phyloP scores from a whole-genome alignment of 2,797 vertebrate genomes.

The Cacajao melanocephalus region DNA sequence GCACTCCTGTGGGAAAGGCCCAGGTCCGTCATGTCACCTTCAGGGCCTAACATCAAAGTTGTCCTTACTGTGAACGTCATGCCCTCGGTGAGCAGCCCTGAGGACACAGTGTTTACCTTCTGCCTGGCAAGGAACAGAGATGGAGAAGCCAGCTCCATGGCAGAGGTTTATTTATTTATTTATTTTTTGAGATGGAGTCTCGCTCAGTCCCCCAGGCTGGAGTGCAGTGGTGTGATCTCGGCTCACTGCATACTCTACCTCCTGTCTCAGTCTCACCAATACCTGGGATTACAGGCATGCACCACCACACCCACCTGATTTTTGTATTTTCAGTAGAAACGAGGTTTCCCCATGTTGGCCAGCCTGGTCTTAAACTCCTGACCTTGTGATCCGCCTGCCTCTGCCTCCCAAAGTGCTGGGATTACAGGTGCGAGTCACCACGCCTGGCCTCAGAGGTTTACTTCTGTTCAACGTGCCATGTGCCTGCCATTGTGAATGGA shows the following conservation, averaged over 20 bases:
- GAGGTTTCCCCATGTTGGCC: not conserved
- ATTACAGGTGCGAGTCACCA: not conserved
- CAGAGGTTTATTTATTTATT: not conserved
- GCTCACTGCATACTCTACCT: not conserved
- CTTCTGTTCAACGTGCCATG: rapidly evolving
- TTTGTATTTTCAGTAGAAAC: not conserved
- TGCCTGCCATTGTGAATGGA: rapidly evolving
- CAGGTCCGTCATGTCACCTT: not conserved
- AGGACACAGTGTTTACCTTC: not conserved
- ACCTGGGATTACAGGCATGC: not conserved
- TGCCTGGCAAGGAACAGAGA: not conserved
- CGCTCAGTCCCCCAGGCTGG: not conserved
- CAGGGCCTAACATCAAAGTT: not conserved
- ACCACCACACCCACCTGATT: not conserved
- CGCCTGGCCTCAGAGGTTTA: rapidly evolving
- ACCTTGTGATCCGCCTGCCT: not conserved
- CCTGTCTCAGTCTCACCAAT: not conserved
- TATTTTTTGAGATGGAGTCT: not conserved
- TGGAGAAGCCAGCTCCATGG: too few relatives aligned
- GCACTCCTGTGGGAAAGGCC: not conserved
- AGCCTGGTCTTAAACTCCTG: not conserved
- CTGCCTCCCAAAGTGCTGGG: not conserved
- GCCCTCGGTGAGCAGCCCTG: not conserved
- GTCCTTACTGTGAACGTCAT: not conserved
- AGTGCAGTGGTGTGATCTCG: not conserved